Evolutionary conservation across 2,888 invertebrate species (phyloP), one percentile per base, ranked within the genome.

Genomic region (Periphyllus acericola): DNA sequence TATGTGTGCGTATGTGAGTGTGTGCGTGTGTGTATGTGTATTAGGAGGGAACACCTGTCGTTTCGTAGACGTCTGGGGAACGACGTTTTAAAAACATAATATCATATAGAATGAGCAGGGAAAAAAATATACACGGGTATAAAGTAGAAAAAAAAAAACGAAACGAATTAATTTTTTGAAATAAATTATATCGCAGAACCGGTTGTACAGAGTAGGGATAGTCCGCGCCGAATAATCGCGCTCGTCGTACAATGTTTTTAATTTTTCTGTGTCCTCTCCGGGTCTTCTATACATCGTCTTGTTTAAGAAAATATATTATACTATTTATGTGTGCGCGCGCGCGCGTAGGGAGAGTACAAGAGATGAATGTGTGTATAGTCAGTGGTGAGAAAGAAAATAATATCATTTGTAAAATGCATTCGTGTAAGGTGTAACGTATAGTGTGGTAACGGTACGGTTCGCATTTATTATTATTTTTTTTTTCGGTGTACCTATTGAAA

Each of bases 121-220:
- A 40, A 46, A 83, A 75, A 75, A 32, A 60, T 68, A 74, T 34
- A 78, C 66, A 78, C 52, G 76, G 76, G 25, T 75, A 75, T 46
- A 40, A 46, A 75, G 36, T 74, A 78, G 21, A 34, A 25, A 55
- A 34, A 76, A 76, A 55, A 78, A 85, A 85, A 76, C 84, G 76
- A 85, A 85, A 85, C 68, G 84, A 85, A 85, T 85, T 85, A 85
- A 85, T 85, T 85, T 85, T 85, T 85, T 6, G 76, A 85, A 85
- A 85, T 85, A 85, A 85, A 85, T 85, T 85, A 85, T 85, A 85
- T 85, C 84, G 76, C 76, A 85, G 46, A 85, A 85, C 84, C 84
- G 84, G 84, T 85, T 85, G 84, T 76, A 29, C 14, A 9, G 75
- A 14, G 75, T 5, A n/a, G 75, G 25, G 52, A n/a, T 68, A 72